These are phyloP conservation scores for Sesamia inferens DNA, from an alignment of 2,888 invertebrate genomes.

Conservation along the genomic window DNA sequence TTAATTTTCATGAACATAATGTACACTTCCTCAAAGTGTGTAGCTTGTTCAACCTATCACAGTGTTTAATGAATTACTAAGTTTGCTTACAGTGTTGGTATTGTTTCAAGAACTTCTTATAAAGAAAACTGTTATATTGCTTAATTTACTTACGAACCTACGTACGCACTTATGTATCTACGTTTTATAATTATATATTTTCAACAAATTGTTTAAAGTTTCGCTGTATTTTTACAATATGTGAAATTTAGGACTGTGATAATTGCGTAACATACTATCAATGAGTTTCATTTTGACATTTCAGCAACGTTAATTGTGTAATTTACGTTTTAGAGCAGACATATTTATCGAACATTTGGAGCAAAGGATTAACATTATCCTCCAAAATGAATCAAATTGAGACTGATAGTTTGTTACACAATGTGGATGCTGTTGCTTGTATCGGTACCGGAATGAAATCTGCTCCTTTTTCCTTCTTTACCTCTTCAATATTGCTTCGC, in stretches of 20 bases:
- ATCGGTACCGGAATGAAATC: neutral
- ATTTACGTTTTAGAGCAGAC: no score
- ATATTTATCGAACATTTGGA: no score
- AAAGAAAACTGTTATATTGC: neutral
- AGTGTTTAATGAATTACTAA: neutral
- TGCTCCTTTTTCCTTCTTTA: neutral
- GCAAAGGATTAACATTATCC: no score
- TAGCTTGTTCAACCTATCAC: neutral
- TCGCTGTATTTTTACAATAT: neutral
- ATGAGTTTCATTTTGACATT: no score
- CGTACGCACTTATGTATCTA: neutral
- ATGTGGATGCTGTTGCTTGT: neutral
- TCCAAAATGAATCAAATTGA: no score
- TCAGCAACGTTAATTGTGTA: no score
- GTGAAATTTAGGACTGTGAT: neutral
- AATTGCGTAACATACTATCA: no score
- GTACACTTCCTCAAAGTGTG: neutral
- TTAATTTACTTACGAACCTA: conserved; percentile 54
- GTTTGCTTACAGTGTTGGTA: conserved; percentile 2
- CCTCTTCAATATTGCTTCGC: neutral
- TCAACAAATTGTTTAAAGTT: neutral
- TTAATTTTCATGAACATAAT: neutral
- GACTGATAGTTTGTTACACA: no score
- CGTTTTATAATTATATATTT: neutral
- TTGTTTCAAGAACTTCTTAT: conserved; percentile 55